Conservation (phyloP, 2,113 vertebrate genomes). For the Thamnophis sirtalis region DNA sequence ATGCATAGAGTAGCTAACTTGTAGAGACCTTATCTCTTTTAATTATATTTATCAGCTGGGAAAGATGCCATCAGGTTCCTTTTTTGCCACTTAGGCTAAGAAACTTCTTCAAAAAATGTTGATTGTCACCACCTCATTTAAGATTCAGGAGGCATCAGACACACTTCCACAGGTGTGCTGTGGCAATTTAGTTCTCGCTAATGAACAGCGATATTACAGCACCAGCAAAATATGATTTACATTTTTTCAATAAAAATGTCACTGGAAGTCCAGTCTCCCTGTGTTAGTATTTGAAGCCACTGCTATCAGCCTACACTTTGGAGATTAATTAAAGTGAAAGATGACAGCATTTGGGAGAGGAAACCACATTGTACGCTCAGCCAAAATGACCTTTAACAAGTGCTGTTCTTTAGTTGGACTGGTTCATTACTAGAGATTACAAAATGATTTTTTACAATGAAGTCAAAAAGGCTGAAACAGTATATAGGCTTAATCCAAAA, state of each 20-base stretch:
- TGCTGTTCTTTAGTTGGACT: slow-evolving; percentile 60
- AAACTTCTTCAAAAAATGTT: slow-evolving; percentile 10
- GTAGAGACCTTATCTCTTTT: background rate
- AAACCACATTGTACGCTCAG: slow-evolving; percentile 50
- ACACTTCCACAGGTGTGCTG: slow-evolving; percentile 14
- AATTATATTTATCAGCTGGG: background rate
- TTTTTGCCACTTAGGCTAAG: background rate
- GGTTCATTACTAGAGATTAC: slow-evolving; percentile 71
- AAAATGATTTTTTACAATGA: slow-evolving; percentile 47
- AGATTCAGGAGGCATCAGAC: slow-evolving; percentile 31
- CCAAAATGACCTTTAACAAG: slow-evolving; percentile 73
- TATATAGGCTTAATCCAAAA: slow-evolving; percentile 22
- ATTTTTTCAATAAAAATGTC: slow-evolving; percentile 72
- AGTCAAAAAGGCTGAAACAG: slow-evolving; percentile 43
- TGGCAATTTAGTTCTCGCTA: slow-evolving; percentile 32
- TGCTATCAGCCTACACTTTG: slow-evolving; percentile 53
- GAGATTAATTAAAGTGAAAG: slow-evolving; percentile 76
- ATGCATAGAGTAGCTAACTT: background rate
- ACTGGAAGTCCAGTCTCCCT: slow-evolving; percentile 67
- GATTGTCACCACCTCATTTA: slow-evolving; percentile 10
- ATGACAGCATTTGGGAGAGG: slow-evolving; percentile 69
- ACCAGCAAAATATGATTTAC: slow-evolving; percentile 52
- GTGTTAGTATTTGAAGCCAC: slow-evolving; percentile 59
- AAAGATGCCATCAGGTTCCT: background rate
- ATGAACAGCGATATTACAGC: slow-evolving; percentile 41